Conservation (phyloP, 1,140 invertebrate genomes). For the Bombus breviceps region DNA sequence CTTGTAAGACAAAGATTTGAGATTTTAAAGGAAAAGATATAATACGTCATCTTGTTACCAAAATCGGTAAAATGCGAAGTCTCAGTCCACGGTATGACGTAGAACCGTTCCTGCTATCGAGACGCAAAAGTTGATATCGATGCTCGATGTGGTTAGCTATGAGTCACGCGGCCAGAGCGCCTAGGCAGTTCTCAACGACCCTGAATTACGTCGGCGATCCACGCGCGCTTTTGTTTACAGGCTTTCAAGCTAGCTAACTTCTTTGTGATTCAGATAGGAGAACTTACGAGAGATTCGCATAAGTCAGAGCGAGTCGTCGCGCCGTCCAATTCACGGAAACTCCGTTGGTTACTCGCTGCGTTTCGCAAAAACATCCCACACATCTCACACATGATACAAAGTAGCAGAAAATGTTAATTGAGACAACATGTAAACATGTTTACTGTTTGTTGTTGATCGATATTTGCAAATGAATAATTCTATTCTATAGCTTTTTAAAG, state of each 20-base stretch:
- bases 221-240: constrained; percentile 38
- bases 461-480: no score
- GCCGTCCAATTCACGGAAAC: not conserved
- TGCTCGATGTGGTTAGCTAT: constrained; percentile 61
- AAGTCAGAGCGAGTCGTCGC: not conserved
- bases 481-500: no score
- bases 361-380: not conserved
- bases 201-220: constrained; percentile 56
- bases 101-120: constrained; percentile 26
- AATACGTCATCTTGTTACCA: not conserved
- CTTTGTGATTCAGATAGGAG: constrained; percentile 28
- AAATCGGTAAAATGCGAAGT: not conserved
- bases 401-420: not conserved
- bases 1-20: not conserved
- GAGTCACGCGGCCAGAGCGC: constrained; percentile 57
- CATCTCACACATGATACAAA: not conserved
- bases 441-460: not conserved
- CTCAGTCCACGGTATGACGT: not conserved
- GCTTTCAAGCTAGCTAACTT: not conserved
- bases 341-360: not conserved
- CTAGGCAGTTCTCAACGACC: constrained; percentile 45
- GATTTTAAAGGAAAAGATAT: not conserved
- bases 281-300: constrained; percentile 14
- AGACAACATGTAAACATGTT: not conserved
- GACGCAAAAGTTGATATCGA: constrained; percentile 67